phyloP scores from a whole-genome alignment of 1,140 invertebrate genomes.

The Drosophila lacteicornis region DNA sequence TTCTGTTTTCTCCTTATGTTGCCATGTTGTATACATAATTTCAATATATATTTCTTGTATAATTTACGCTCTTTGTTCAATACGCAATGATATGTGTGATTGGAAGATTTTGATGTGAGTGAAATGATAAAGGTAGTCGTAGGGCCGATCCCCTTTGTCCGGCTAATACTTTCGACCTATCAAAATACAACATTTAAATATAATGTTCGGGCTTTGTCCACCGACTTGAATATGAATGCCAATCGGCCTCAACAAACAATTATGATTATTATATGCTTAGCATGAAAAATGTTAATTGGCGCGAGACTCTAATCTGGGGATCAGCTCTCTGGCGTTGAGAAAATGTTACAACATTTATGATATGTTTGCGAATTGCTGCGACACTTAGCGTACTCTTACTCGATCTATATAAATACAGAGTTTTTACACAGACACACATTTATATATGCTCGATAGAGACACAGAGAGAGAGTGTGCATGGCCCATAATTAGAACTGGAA shows the following conservation, averaged over 20 bases:
- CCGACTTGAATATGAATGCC: slow-evolving; percentile 8
- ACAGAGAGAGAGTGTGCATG: slow-evolving; percentile 8
- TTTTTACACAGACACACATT: slow-evolving; percentile 52
- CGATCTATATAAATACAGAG: slow-evolving; percentile 53
- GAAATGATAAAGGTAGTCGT: slow-evolving; percentile 56
- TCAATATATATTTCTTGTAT: slow-evolving; percentile 59
- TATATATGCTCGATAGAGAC: slow-evolving; percentile 39
- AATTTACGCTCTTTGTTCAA: slow-evolving; percentile 50
- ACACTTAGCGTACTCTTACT: slow-evolving; percentile 74
- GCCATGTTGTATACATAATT: slow-evolving; percentile 47
- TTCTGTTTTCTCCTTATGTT: slow-evolving; percentile 1
- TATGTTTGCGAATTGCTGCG: slow-evolving; percentile 85
- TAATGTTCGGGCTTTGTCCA: slow-evolving; percentile 22
- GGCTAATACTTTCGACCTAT: slow-evolving; percentile 38
- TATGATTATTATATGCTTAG: slow-evolving; percentile 56
- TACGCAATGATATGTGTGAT: slow-evolving; percentile 75
- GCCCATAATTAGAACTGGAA: slow-evolving; percentile 22
- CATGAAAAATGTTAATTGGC: slow-evolving; percentile 55
- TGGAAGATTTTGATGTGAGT: slow-evolving; percentile 68
- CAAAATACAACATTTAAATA: slow-evolving; percentile 46
- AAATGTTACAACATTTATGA: slow-evolving; percentile 85
- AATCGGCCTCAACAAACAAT: slow-evolving; percentile 38
- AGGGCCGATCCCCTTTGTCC: slow-evolving; percentile 12
- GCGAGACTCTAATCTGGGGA: slow-evolving; percentile 3
- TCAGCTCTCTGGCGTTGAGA: slow-evolving; percentile 50